These are phyloP conservation scores for Isurus oxyrinchus DNA, from an alignment of 2,113 vertebrate genomes.

Conservation along the genomic window DNA sequence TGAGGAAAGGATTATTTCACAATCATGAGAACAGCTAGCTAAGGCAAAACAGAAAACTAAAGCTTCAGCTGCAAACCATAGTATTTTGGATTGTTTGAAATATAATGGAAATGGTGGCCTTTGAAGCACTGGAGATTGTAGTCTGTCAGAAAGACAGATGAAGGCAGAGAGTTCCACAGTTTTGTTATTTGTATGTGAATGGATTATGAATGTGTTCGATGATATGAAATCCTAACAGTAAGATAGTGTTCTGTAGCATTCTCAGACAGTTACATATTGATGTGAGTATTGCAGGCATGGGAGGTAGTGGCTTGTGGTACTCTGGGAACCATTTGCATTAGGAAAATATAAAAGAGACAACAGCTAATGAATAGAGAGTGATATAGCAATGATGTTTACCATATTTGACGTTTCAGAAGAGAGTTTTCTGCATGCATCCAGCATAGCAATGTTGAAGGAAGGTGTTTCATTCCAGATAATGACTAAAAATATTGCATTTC, in stretches of 20 bases:
- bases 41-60: no score
- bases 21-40: background rate
- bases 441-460: background rate
- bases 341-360: background rate
- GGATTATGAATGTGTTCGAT: background rate
- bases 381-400: background rate
- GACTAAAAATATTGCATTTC: background rate
- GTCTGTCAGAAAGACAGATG: background rate
- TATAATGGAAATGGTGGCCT: background rate
- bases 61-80: background rate
- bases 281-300: background rate
- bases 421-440: background rate
- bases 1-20: background rate
- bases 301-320: background rate
- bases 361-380: background rate
- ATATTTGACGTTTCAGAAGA: background rate
- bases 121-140: background rate
- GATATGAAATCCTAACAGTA: background rate
- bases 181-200: background rate
- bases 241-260: background rate
- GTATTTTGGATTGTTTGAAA: background rate
- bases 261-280: constrained; percentile 23
- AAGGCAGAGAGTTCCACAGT: background rate
- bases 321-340: background rate
- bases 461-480: background rate